Percentiles rank a stretch among this genome's conserved stretches.
Conservation (phyloP, 1,140 invertebrate species). For the Bacillus rossius region DNA sequence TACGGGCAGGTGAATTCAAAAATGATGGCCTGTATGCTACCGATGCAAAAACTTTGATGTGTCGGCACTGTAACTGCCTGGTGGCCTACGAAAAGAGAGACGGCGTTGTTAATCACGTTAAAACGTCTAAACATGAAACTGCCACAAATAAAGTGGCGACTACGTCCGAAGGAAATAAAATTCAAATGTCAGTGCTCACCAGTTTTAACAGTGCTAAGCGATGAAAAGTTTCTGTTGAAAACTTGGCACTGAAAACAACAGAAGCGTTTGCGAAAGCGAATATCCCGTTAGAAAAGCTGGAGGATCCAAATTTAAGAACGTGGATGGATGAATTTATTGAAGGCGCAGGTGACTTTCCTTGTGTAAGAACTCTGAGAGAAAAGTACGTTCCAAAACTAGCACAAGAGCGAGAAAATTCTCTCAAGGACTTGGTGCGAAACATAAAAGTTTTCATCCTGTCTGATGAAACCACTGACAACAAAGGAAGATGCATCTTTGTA, state of each 20-base stretch:
- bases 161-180: background rate
- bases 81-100: background rate
- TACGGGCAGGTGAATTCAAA: background rate
- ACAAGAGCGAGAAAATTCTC: background rate
- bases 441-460: background rate
- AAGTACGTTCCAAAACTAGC: background rate
- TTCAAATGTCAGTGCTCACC: background rate
- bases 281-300: background rate
- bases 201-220: background rate
- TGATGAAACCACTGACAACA: conserved; percentile 1
- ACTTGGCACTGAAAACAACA: background rate
- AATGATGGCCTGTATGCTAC: background rate
- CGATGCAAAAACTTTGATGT: background rate
- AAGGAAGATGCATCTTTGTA: background rate
- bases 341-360: background rate
- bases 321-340: background rate
- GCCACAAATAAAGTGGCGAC: background rate
- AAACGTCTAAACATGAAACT: background rate
- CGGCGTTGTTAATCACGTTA: background rate
- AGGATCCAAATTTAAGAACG: background rate
- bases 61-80: background rate
- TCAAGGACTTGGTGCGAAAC: background rate
- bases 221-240: background rate
- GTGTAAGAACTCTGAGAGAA: background rate
- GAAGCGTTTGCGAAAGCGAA: background rate